Conservation (phyloP, 2,888 invertebrate genomes). For the Pseudolycoriella hygida region DNA sequence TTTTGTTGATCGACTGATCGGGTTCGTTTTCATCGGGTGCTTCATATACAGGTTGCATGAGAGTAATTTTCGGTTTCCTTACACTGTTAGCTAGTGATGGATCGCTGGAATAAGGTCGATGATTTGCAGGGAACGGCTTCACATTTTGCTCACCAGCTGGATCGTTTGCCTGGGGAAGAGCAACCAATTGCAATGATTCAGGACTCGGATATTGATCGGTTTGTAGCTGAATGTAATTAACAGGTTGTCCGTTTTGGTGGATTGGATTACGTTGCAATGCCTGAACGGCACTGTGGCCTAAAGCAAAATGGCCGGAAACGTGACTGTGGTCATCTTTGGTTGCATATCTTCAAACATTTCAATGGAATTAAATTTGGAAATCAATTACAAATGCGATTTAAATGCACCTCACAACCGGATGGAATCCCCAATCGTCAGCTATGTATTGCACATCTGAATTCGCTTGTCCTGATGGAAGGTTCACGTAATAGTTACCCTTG, state of each 20-base stretch:
- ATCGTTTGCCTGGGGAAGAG: neutral
- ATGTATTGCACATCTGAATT: constrained; percentile 39
- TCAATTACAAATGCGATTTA: too few relatives aligned
- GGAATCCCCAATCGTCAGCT: constrained; percentile 45
- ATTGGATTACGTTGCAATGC: constrained; percentile 14
- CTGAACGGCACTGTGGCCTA: constrained; percentile 32
- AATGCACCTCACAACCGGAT: constrained; percentile 33
- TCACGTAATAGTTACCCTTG: constrained; percentile 27
- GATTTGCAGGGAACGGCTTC: neutral
- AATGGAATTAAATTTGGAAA: neutral
- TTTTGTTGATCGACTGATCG: neutral
- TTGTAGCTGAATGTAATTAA: neutral
- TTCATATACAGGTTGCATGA: neutral
- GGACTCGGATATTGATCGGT: neutral
- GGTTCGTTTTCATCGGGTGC: too few relatives aligned
- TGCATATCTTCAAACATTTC: constrained; percentile 20
- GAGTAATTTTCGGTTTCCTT: neutral
- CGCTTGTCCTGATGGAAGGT: constrained; percentile 19
- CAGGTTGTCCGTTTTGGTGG: neutral
- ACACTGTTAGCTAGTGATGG: neutral
- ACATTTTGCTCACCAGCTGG: neutral
- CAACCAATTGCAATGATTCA: neutral
- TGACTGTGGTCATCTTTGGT: constrained; percentile 30
- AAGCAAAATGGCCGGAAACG: constrained; percentile 29
- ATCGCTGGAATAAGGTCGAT: neutral